Percentiles rank a stretch among this genome's conserved stretches.
Conservation (phyloP, 2,888 invertebrate genomes). For the Apeira syringaria region DNA sequence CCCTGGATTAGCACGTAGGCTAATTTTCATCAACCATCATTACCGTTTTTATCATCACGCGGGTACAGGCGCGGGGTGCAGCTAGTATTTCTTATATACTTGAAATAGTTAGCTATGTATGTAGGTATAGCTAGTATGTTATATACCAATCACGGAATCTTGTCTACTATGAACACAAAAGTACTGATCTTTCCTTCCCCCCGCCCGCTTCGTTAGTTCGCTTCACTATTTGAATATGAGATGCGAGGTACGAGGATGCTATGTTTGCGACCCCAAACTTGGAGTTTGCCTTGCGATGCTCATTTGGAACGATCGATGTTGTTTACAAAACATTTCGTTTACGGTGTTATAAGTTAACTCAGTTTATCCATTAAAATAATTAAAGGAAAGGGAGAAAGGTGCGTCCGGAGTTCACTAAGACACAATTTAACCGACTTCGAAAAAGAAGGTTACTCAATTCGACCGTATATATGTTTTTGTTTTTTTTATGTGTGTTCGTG, state of each 20-base stretch:
- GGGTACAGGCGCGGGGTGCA: too few relatives aligned
- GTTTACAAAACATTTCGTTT: constrained; percentile 45
- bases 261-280: constrained; percentile 72
- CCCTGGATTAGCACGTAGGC: too few relatives aligned
- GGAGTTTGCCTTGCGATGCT: constrained; percentile 62
- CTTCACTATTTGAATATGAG: constrained; percentile 82
- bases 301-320: constrained; percentile 57
- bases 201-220: constrained; percentile 70
- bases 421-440: too few relatives aligned
- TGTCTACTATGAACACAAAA: constrained; percentile 1
- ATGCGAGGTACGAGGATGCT: constrained; percentile 61
- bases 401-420: background rate
- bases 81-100: too few relatives aligned
- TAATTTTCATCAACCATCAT: too few relatives aligned
- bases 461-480: too few relatives aligned
- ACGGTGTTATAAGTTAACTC: constrained; percentile 11
- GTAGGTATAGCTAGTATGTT: too few relatives aligned
- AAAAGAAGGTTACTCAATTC: too few relatives aligned
- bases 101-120: too few relatives aligned
- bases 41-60: too few relatives aligned
- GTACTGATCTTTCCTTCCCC: constrained; percentile 23
- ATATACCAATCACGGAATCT: background rate
- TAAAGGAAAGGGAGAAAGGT: constrained; percentile 11
- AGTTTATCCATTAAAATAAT: constrained; percentile 27
- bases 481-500: too few relatives aligned